Evolutionary conservation across 2,888 invertebrate genomes (phyloP), one percentile per base, ranked within the genome.

Genomic region (Eremobia ochroleuca): DNA sequence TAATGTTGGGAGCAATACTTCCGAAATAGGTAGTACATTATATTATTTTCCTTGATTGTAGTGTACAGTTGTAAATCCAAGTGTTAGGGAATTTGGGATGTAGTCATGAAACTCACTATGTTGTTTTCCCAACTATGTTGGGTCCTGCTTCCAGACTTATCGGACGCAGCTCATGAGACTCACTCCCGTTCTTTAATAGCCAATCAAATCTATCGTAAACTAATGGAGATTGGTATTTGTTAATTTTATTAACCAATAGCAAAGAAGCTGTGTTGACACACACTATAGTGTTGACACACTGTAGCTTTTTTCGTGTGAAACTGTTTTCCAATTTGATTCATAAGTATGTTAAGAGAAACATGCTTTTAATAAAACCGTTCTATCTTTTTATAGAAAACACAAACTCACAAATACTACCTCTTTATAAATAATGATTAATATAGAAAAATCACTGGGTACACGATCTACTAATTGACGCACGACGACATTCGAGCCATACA

Each of bases 31-130:
- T 69, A 62, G n/a, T 18, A n/a, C 3, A 5, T 37, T 37, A 9
- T 13, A 43, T 11, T 58, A 34, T 85, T 84, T 84, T 84, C 86
- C 84, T 83, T 76, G 64, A 79, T 55, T 69, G 61, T 21, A 31
- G n/a, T 0, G 84, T 86, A 83, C 68, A 66, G 40, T 62, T 25
- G 25, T 5, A 0, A 0, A 28, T 40, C 34, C 2, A 83, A 78
- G 78, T 59, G 25, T 34, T 67, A 69, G 15, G 15, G 21, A 34
- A 37, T 62, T n/a, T n/a, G 13, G 4, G 25, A 74, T 15, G 61
- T 25, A 18, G 28, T 58, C 0, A 4, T 40, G 25, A 25, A 46
- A 31, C 25, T 34, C 4, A 46, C 9, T 76, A n/a, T n/a, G n/a
- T n/a, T n/a, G 15, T 43, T 43, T 15, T 43, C 15, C 15, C 43